Conservation (phyloP, 2,797 vertebrate genomes). For the Nothura maculosa region DNA sequence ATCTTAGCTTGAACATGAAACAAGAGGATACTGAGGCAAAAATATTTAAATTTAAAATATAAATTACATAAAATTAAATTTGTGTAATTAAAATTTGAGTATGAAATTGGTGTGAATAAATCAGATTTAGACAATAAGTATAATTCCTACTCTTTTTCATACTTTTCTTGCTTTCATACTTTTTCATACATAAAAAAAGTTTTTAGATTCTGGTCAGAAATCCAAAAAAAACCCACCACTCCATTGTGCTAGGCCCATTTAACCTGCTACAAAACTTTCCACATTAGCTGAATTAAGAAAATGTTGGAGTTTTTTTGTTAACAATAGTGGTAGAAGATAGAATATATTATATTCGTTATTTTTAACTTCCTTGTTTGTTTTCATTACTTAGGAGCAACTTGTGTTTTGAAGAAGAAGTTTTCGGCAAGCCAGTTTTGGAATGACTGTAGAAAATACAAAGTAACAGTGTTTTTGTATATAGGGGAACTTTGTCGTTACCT, state of each 20-base stretch:
- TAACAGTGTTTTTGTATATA: slow-evolving; percentile 90
- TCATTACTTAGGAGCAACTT: slow-evolving; percentile 82
- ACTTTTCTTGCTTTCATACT: not conserved
- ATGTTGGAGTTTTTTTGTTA: not conserved
- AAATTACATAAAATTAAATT: no score
- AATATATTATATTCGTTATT: not conserved
- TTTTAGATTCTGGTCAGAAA: not conserved
- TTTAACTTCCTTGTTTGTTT: not conserved
- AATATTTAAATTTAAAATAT: not conserved
- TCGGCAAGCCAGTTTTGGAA: slow-evolving; percentile 91
- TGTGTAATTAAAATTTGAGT: not conserved
- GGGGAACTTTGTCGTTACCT: slow-evolving; percentile 90
- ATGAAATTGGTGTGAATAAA: not conserved
- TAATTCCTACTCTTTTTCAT: not conserved
- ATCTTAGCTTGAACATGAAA: not conserved
- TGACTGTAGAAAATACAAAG: slow-evolving; percentile 86
- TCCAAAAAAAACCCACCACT: not conserved
- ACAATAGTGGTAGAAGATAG: not conserved
- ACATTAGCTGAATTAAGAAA: not conserved
- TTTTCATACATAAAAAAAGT: no score
- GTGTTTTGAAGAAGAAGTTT: slow-evolving; percentile 91
- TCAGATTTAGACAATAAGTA: not conserved
- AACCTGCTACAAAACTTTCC: not conserved
- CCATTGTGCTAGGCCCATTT: not conserved
- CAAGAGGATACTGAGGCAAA: not conserved